Base-by-base conservation (phyloP, 2,888 invertebrate species). In the Miltochrista miniata region DNA sequence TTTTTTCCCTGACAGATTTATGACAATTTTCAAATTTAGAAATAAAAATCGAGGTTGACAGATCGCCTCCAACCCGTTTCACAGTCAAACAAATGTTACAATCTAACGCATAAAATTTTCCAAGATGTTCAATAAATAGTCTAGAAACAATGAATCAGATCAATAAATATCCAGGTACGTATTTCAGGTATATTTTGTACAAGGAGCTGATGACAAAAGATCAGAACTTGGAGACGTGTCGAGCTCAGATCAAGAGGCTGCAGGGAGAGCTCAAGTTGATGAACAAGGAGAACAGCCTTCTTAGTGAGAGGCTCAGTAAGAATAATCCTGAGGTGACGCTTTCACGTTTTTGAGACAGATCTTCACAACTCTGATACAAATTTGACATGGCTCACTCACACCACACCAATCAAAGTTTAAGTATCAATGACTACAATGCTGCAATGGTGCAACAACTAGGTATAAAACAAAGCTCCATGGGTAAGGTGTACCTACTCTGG, bases 121-220 rank as follows among this genome's bases (percentile, higher is more conserved):
- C 48, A 48, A 34, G 38, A 72, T 67, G 45, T 61, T 24, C 48
- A 40, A 18, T 40, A 10, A 56, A 41, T 43, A 50, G 24, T 54
- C 51, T 59, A 55, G 51, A 45, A 10, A 64, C 75, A 56, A 83
- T 85, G 81, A 61, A 70, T 31, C 8, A 10, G 31, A 31, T 68
- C 71, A 59, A 70, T 35, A 24, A 24, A 44, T n/a, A n/a, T 44
- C 12, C 43, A 44, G 85, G 87, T 87, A 56, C 51, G 79, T 71
- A 48, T 79, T 81, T 15, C 78, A 95, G 95, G 72, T 94, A 93
- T 68, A 90, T 93, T 62, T 80, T 95, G 58, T 94, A 94, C 71
- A 93, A 94, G 69, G 94, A 94, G 66, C 71, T 94, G 54, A 87
- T 94, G 78, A 92, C 92, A 35, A 94, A 94, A 64, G 94, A 95